Conservation (phyloP, 1,140 invertebrate genomes). For the Drosophila pachea region DNA sequence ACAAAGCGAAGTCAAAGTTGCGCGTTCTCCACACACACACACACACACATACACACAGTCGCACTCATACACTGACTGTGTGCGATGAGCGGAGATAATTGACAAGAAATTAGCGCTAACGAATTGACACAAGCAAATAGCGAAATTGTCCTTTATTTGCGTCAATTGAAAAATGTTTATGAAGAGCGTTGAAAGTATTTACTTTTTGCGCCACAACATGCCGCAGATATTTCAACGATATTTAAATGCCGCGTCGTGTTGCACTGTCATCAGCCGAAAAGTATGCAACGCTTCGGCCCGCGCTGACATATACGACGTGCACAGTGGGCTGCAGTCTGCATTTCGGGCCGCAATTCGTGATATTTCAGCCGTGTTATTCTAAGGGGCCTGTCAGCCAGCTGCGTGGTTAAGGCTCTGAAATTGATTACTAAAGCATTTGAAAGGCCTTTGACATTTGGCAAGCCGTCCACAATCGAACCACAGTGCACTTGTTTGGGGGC, state of each 20-base stretch:
- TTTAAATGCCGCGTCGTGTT: conserved; percentile 39
- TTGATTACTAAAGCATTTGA: no score
- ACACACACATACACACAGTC: conserved; percentile 3
- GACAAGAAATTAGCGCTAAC: conserved; percentile 69
- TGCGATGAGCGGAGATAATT: conserved; percentile 50
- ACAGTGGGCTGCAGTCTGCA: conserved; percentile 12
- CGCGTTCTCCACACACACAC: conserved; percentile 32
- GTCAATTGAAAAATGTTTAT: not conserved
- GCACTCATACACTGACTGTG: conserved; percentile 6
- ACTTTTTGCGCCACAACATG: conserved; percentile 34
- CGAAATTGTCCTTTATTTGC: conserved; percentile 22
- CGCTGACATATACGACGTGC: conserved; percentile 37
- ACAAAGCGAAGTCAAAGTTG: conserved; percentile 58
- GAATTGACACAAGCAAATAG: conserved; percentile 60
- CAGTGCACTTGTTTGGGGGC: conserved; percentile 1
- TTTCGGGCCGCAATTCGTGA: no score
- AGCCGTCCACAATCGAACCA: not conserved
- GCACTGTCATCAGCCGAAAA: conserved; percentile 29
- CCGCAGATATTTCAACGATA: conserved; percentile 43
- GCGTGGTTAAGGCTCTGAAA: no score
- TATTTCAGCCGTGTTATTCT: no score
- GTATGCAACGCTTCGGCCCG: conserved; percentile 49
- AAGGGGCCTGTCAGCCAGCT: no score
- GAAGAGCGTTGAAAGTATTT: conserved; percentile 29
- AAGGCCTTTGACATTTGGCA: no score